Percentiles rank a stretch among this genome's conserved stretches.
These are phyloP conservation scores for Lamprologus sp. DNA, from an alignment of 2,113 vertebrate genomes.

Conservation along the genomic window DNA sequence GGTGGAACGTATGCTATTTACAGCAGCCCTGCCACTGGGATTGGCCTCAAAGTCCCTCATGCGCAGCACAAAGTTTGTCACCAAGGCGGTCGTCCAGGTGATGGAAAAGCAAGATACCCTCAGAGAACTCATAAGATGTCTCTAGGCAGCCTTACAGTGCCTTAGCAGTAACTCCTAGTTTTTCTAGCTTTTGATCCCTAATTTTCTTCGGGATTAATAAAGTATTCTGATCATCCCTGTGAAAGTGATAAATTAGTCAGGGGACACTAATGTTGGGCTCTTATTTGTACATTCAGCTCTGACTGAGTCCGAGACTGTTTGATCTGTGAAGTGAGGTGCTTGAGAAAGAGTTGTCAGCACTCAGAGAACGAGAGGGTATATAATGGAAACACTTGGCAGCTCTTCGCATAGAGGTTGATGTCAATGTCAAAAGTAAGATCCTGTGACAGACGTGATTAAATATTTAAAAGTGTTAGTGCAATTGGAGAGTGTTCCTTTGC, in stretches of 20 bases:
- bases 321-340: conserved; percentile 18
- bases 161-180: neutral
- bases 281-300: neutral
- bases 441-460: conserved; percentile 65
- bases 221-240: neutral
- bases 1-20: conserved; percentile 35
- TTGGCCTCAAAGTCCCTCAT: conserved; percentile 14
- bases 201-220: accelerated
- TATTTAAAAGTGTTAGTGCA: conserved; percentile 66
- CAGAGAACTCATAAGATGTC: neutral
- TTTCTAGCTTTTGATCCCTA: neutral
- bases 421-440: conserved; percentile 69
- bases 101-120: conserved; percentile 17
- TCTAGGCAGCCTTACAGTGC: neutral
- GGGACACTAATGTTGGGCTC: neutral
- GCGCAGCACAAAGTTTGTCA: conserved; percentile 21
- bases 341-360: neutral
- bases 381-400: conserved; percentile 41
- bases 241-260: neutral
- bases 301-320: neutral
- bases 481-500: conserved; percentile 49
- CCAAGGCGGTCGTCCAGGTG: conserved; percentile 36
- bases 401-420: conserved; percentile 44
- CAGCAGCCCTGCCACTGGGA: conserved; percentile 16
- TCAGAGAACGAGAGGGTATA: neutral